These are phyloP conservation scores for Drosophila formosana DNA, from an alignment of 2,888 invertebrate genomes.

Conservation along the genomic window DNA sequence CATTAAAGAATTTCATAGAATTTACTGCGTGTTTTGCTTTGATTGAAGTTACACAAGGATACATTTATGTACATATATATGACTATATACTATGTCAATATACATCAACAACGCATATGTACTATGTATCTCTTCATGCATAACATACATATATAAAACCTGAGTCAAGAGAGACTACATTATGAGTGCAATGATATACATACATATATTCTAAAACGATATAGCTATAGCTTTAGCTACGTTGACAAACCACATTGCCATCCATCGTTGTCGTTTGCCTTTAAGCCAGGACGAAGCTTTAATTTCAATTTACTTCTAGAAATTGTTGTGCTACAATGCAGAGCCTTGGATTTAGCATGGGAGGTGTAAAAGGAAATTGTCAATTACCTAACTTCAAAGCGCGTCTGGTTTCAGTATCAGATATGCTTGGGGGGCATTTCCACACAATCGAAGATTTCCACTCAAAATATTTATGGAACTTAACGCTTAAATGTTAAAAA, in stretches of 20 bases:
- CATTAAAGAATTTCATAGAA: slow-evolving; percentile 27
- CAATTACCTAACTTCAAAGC: slow-evolving; percentile 34
- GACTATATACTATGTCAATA: background rate
- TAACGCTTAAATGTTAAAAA: background rate
- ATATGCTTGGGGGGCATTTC: slow-evolving; percentile 11
- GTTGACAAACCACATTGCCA: background rate
- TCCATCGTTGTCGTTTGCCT: background rate
- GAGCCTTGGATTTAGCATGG: slow-evolving; percentile 4
- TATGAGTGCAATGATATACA: slow-evolving; percentile 3
- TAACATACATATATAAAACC: slow-evolving; percentile 3
- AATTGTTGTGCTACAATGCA: background rate
- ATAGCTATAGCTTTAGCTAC: background rate
- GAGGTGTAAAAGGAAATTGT: slow-evolving; percentile 33
- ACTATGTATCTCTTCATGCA: background rate
- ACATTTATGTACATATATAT: background rate
- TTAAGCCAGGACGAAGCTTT: slow-evolving; percentile 21
- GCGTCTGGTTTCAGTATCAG: slow-evolving; percentile 5
- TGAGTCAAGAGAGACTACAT: slow-evolving; percentile 12
- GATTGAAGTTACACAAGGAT: slow-evolving; percentile 23
- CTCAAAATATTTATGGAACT: background rate
- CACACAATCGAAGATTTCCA: slow-evolving; percentile 6
- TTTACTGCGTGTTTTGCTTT: slow-evolving; percentile 8
- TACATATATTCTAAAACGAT: slow-evolving; percentile 6
- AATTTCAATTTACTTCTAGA: slow-evolving; percentile 18
- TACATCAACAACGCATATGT: no score